Base-by-base conservation (phyloP, 1,140 invertebrate genomes). In the Megalopta genalis region DNA sequence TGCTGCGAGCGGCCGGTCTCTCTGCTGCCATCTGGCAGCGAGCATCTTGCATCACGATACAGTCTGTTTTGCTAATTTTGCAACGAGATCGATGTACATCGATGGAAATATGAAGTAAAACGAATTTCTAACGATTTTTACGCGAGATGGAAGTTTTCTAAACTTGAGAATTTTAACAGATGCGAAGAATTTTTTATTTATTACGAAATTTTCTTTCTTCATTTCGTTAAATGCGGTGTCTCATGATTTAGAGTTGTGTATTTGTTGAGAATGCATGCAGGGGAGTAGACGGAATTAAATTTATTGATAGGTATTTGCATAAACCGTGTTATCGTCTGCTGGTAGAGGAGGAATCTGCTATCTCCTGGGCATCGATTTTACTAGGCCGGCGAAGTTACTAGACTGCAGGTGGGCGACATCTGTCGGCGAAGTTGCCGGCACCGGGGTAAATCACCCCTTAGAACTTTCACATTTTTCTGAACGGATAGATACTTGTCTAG, bases 321-420 rank as follows among this genome's bases (percentile, higher is more conserved):
- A 9, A n/a, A n/a, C 23, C 25, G n/a, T 1, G 14, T 5, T 79
- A 32, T 14, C 63, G 46, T 2, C 2, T 0, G 59, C 72, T 6
- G 83, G 42, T 81, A 85, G 77, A 25, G 52, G 18, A 81, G 78
- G 0, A 46, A 25, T 8, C 68, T 62, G 16, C 27, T 16, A 6
- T 32, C 12, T 21, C 46, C 18, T 0, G 10, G 5, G 77, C 86
- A 86, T 80, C 87, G 83, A 76, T 77, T 80, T 46, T 14, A 46
- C 42, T 46, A 46, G 42, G 42, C 2, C 42, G 12, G 32, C 10
- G 21, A 66, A 46, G 27, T 72, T 18, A 54, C 52, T 57, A 52
- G 77, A 84, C 77, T 80, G 81, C 67, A 86, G 21, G 59, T 72
- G 79, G 25, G 75, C 68, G 86, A 83, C 86, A 87, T 83, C 85